phyloP scores from a whole-genome alignment of 2,797 vertebrate species.

The Leptatherina wallacei region DNA sequence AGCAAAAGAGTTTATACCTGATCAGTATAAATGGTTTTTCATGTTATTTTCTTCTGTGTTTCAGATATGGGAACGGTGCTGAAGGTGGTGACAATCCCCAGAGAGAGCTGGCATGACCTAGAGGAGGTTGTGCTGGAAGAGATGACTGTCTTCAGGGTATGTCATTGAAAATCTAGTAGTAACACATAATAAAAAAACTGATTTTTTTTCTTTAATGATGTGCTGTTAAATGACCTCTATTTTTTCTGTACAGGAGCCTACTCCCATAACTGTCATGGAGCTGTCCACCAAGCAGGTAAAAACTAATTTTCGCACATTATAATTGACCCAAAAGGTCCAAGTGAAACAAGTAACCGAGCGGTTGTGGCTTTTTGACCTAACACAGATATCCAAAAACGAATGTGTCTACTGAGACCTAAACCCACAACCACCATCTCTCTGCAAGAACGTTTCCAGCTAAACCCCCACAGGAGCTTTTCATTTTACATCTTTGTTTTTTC shows the following conservation, averaged over 20 bases:
- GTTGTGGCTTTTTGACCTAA: conserved; percentile 29
- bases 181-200: neutral
- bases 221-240: conserved; percentile 34
- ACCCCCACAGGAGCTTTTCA: conserved; percentile 24
- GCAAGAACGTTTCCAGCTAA: conserved; percentile 21
- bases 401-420: conserved; percentile 35
- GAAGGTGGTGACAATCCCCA: conserved; percentile 98
- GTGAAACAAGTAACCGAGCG: neutral
- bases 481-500: conserved; percentile 46
- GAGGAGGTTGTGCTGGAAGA: conserved; percentile 98
- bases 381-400: conserved; percentile 33
- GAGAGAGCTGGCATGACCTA: conserved; percentile 97
- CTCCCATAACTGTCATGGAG: conserved; percentile 93
- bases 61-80: conserved; percentile 95
- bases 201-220: neutral
- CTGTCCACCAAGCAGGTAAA: conserved; percentile 96
- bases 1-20: neutral
- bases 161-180: conserved; percentile 12
- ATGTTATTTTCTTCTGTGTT: conserved; percentile 27
- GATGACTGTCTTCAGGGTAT: conserved; percentile 96
- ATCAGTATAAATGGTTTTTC: neutral
- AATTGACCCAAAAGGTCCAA: conserved; percentile 23
- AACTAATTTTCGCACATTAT: conserved; percentile 28
- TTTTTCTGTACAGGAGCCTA: conserved; percentile 87
- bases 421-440: conserved; percentile 23